A percentile compares a stretch with the other conserved stretches of the same genome.
Conservation (phyloP, 1,140 invertebrate species). For the Microvelia longipes region DNA sequence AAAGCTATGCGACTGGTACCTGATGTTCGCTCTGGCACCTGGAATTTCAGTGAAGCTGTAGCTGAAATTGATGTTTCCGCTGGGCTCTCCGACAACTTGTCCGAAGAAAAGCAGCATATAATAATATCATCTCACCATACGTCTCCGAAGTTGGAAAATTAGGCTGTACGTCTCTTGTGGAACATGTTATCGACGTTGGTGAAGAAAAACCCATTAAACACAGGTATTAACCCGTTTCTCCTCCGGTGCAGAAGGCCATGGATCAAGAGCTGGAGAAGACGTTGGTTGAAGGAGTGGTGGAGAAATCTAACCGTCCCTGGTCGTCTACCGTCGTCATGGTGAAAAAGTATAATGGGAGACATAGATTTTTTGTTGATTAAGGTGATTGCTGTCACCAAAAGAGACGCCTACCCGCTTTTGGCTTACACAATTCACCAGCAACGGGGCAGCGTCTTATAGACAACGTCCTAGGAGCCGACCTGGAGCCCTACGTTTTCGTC, state of each 20-base stretch:
- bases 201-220: constrained; percentile 8
- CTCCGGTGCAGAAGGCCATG: constrained; percentile 9
- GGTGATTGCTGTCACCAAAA: constrained; percentile 31
- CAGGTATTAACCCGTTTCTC: constrained; percentile 11
- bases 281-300: constrained; percentile 27
- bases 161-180: background rate
- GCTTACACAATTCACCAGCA: constrained; percentile 29
- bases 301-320: constrained; percentile 31
- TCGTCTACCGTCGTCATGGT: constrained; percentile 33
- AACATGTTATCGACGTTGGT: background rate
- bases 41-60: background rate
- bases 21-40: background rate
- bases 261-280: constrained; percentile 21
- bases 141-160: background rate
- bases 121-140: background rate
- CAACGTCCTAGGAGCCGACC: constrained; percentile 24
- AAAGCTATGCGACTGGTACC: background rate
- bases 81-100: background rate
- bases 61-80: background rate
- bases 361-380: constrained; percentile 34
- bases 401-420: constrained; percentile 29
- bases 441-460: constrained; percentile 26
- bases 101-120: background rate
- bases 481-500: constrained; percentile 21
- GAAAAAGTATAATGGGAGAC: constrained; percentile 33